Evolutionary conservation across 2,888 invertebrate species (phyloP), one percentile per base, ranked within the genome.

Genomic region (Amblyjoppa proteus): DNA sequence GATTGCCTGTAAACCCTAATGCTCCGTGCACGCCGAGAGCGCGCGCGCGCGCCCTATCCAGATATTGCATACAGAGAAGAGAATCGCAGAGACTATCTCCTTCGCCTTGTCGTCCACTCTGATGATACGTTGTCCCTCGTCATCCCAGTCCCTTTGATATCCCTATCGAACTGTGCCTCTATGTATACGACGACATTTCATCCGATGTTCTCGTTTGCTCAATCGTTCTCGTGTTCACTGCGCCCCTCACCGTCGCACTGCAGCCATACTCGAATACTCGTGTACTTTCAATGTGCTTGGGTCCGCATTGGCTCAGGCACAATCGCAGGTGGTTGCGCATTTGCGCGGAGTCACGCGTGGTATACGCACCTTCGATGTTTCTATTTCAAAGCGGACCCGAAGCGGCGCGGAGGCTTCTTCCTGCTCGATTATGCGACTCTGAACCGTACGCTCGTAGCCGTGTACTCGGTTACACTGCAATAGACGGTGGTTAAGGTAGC

Each of bases 1-100:
- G 87, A 91, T 91, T 90, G 90, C 89, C 89, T 88, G 90, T 88
- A 91, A 90, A 89, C 84, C 89, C 88, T 89, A 91, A 91, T 89
- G 89, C 89, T 84, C 81, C 87, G 76, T 88, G 87, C 87, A 88
- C 80, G 85, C 75, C 73, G 69, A 41, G 49, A 70, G 68, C 70
- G 61, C 66, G 9, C 25, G 64, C 53, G 41, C 71, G 31, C 53
- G 9, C 41, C 13, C 31, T 20, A 20, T 20, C 68, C 25, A 31
- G 25, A 38, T 51, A 81, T 70, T 51, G 69, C 49, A 69, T 53
- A 66, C 56, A 31, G 1, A 53, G 69, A 78, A 78, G 45, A 66
- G 16, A 28, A 80, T 53, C 53, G 28, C 13, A 16, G 5, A 25
- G 16, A 41, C 51, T 51, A 68, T 68, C 53, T 66, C 76, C 25